Conservation (phyloP, 2,888 invertebrate genomes). For the Strigamia maritima region DNA sequence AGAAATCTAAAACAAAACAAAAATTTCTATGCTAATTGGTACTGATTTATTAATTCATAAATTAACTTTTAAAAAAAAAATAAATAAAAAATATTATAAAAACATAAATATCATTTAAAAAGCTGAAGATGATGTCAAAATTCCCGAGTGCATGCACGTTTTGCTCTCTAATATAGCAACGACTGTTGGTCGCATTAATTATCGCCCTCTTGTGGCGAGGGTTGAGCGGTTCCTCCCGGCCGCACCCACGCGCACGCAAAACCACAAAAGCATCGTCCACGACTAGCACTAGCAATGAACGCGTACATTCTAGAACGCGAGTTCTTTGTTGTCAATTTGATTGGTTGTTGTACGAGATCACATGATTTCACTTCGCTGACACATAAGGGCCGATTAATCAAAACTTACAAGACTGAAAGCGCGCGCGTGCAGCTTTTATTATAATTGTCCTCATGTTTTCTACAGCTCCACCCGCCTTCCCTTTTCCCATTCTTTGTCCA, state of each 20-base stretch:
- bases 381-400: constrained; percentile 19
- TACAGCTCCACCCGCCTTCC: neutral
- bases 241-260: constrained; percentile 16
- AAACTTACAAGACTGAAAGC: constrained; percentile 6
- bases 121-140: neutral
- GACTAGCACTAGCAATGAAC: neutral
- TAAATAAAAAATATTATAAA: too few species aligned
- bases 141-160: neutral
- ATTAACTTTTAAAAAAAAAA: neutral
- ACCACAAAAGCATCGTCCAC: constrained; percentile 15
- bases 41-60: neutral
- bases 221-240: constrained; percentile 19
- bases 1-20: too few species aligned
- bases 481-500: neutral
- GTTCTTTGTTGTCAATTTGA: neutral
- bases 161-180: neutral
- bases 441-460: constrained; percentile 15
- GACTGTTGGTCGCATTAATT: constrained; percentile 11
- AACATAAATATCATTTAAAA: neutral
- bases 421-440: constrained; percentile 11
- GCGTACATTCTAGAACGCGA: neutral
- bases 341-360: constrained; percentile 7
- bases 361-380: constrained; percentile 2
- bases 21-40: too few species aligned
- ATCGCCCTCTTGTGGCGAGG: constrained; percentile 19